Base-by-base conservation (phyloP, 2,113 vertebrate species). In the Platichthys stellatus region DNA sequence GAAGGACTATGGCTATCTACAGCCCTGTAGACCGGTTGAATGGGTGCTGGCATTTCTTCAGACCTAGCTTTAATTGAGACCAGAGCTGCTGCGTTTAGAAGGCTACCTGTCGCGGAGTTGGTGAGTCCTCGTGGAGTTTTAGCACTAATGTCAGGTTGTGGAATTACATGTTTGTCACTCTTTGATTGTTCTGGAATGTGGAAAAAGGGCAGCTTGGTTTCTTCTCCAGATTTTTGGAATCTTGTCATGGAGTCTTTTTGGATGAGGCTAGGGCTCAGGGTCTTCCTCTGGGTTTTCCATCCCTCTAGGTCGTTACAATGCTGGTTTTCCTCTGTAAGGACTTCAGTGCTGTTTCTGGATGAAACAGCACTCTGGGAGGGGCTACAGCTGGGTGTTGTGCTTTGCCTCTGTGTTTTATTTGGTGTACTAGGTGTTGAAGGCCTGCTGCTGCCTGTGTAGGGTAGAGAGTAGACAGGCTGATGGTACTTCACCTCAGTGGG, bases 401-500 rank as follows among this genome's bases (percentile, higher is more conserved):
- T 80, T 58, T 76, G 63, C 17, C 24, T 53, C 0, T 8, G 51
- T 9, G 53, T 57, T 76, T 78, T 43, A 26, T 43, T 64, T 6
- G 61, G 65, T 38, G 66, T 86, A 58, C 74, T 85, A 1, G 96
- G 95, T 21, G 94, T 95, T 26, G 86, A 81, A 9, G 95, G 93
- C 26, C 80, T 76, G 66, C 76, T 88, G 8, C 1, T 73, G 0
- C 66, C 86, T 5, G n/a, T 31, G 67, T 96, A 98, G 0, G 95
- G 92, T 63, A 94, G 93, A 56, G 97, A 96, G 72, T 95, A 98
- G 17, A 98, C 97, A 1, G 98, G 97, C 59, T 95, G 94, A 0
- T 99, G 97, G 68, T 96, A 98, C 71, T 96, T 95, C 2, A 97
- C 95, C 21, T 96, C 95, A 35, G 88, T 92, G 31, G 93, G 90